Evolutionary conservation across 1,140 invertebrate genomes (phyloP), one percentile per base, ranked within the genome.

Genomic region (Battus philenor): DNA sequence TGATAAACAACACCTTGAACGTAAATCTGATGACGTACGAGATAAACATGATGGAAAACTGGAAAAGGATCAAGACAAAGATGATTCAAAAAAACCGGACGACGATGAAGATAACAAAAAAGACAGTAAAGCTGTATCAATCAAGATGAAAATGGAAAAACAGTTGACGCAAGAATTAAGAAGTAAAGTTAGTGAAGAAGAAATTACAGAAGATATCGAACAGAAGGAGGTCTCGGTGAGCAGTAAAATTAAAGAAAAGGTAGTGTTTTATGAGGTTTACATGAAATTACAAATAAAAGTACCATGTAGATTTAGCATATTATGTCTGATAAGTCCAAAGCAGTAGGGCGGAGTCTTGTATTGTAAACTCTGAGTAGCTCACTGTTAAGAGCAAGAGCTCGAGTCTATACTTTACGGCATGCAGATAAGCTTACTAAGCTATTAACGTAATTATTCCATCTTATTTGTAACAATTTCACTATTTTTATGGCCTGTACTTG

Each of bases 71-170:
- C 20, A 39, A 38, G 86, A 86, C 15, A 80, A 88, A 32, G 48
- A 59, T 41, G 49, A 88, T 78, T 31, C 57, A 13, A 73, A 86
- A 47, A 89, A 90, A 44, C 90, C 89, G 58, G 76, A 85, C 24
- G 87, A 86, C 2, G 87, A 86, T 1, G 87, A 89, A 56, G 87
- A 88, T 22, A 82, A 89, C 17, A 64, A 59, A 32, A 72, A 87
- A 86, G 54, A 88, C 82, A 71, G 84, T 67, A 33, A 71, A 78
- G 18, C 61, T 69, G 54, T 82, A 76, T 57, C 66, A 64, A 54
- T 84, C 57, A 53, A 65, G 16, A 50, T 55, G 31, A 66, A 62
- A 47, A 41, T 76, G 41, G 68, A 79, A 56, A 72, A 73, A 32
- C 69, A 71, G 57, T 50, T 76, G 33, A 74, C 73, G 7, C 59